Conservation (phyloP, 2,888 invertebrate species). For the Orchesellides sinensis region DNA sequence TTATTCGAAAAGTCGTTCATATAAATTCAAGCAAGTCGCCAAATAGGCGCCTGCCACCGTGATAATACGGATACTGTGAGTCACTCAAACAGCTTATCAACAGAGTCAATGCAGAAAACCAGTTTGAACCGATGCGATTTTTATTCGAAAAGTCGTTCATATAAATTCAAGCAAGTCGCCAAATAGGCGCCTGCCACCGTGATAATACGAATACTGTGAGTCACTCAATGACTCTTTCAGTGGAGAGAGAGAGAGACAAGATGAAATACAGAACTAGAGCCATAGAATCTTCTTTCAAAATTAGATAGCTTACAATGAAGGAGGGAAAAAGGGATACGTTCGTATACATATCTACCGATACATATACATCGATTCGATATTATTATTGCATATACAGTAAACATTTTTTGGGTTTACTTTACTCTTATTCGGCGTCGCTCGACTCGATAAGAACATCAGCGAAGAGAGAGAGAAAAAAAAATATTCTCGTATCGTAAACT, state of each 20-base stretch:
- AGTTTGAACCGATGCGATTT: background rate
- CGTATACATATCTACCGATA: background rate
- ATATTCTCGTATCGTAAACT: background rate
- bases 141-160: no score
- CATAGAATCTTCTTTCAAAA: constrained; percentile 5
- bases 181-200: constrained; percentile 13
- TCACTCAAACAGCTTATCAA: background rate
- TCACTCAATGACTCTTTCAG: background rate
- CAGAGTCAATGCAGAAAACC: background rate
- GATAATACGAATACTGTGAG: constrained; percentile 1
- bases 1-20: no score
- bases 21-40: constrained; percentile 9
- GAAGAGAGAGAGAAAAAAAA: no score
- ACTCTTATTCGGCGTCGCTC: constrained; percentile 54
- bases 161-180: constrained; percentile 9
- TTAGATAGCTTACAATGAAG: background rate
- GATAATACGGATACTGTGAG: constrained; percentile 1
- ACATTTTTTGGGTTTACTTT: constrained; percentile 28
- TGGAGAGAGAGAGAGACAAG: no score
- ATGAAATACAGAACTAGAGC: background rate
- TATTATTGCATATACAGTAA: constrained; percentile 32
- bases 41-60: constrained; percentile 13
- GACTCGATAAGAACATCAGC: constrained; percentile 28
- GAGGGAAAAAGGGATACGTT: background rate
- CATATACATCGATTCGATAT: background rate